A percentile compares a stretch with the other conserved stretches of the same genome.
Evolutionary conservation across 2,113 vertebrate genomes (phyloP).

Genomic region (Clarias macrocephalus): DNA sequence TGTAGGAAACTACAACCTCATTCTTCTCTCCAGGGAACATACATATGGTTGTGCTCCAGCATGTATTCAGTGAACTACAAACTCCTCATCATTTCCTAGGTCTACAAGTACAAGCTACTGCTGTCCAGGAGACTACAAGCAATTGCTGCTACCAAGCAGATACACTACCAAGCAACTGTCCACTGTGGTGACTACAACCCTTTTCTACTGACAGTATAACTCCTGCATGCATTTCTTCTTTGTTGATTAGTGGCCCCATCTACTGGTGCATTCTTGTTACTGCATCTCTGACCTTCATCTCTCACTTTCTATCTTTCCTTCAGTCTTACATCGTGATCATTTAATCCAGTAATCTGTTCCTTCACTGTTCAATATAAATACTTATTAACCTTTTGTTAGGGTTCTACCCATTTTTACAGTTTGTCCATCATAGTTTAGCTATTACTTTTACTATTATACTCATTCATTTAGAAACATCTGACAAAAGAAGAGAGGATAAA

Average conservation of each 20-base stretch:
- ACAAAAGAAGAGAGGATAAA: not conserved
- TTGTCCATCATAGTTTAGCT: not conserved
- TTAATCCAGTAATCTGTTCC: not conserved
- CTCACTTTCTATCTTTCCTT: not conserved
- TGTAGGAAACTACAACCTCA: no score
- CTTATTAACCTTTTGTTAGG: not conserved
- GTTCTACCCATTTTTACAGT: not conserved
- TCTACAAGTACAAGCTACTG: no score
- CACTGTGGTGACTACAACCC: no score
- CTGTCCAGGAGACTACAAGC: not conserved
- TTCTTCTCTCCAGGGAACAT: no score
- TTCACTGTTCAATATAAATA: no score
- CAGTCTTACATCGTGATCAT: not conserved
- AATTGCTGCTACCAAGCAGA: no score
- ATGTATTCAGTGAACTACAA: no score
- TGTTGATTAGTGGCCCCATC: not conserved
- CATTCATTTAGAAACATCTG: not conserved
- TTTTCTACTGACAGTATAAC: not conserved
- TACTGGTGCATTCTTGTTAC: not conserved
- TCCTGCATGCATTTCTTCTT: not conserved
- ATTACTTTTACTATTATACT: not conserved
- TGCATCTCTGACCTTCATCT: not conserved
- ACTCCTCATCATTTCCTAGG: no score
- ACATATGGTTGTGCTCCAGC: no score
- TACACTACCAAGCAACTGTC: no score